Evolutionary conservation across 2,888 invertebrate genomes (phyloP).

Genomic region (Nematopogon swammerdamellus): DNA sequence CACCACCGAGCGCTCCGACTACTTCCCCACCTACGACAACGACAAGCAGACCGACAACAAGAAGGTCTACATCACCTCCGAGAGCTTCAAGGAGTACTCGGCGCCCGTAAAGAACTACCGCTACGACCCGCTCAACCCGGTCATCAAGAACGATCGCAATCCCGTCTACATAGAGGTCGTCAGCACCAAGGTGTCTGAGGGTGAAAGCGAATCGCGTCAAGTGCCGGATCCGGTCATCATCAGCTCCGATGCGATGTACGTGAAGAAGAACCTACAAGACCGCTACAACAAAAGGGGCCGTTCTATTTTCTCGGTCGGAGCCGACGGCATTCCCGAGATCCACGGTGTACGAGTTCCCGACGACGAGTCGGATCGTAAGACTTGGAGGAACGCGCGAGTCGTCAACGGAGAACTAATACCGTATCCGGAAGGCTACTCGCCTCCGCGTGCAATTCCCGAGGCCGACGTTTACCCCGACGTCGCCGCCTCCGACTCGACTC

Average conservation of each 20-base stretch:
- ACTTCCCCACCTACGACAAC: constrained; percentile 47
- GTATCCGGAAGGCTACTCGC: constrained; percentile 67
- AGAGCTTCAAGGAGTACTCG: constrained; percentile 38
- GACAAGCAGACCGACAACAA: constrained; percentile 39
- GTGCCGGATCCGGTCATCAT: constrained; percentile 69
- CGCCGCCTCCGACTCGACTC: constrained; percentile 25
- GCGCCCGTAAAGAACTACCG: constrained; percentile 43
- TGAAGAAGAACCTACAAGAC: constrained; percentile 50
- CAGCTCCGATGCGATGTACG: constrained; percentile 61
- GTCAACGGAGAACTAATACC: constrained; percentile 80
- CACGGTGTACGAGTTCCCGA: constrained; percentile 82
- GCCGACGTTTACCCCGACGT: constrained; percentile 52
- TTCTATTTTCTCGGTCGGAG: constrained; percentile 61
- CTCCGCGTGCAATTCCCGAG: constrained; percentile 59
- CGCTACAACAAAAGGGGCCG: constrained; percentile 59
- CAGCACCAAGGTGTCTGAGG: constrained; percentile 45
- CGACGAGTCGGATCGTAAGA: constrained; percentile 76
- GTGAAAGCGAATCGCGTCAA: constrained; percentile 41
- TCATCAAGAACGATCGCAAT: constrained; percentile 52
- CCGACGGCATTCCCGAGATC: constrained; percentile 75
- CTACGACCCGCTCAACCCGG: constrained; percentile 47
- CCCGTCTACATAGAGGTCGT: constrained; percentile 53
- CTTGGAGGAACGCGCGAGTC: constrained; percentile 86
- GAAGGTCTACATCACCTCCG: constrained; percentile 47
- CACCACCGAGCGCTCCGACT: constrained; percentile 37